phyloP scores from a whole-genome alignment of 2,888 invertebrate genomes.

The Rhagonycha lutea region DNA sequence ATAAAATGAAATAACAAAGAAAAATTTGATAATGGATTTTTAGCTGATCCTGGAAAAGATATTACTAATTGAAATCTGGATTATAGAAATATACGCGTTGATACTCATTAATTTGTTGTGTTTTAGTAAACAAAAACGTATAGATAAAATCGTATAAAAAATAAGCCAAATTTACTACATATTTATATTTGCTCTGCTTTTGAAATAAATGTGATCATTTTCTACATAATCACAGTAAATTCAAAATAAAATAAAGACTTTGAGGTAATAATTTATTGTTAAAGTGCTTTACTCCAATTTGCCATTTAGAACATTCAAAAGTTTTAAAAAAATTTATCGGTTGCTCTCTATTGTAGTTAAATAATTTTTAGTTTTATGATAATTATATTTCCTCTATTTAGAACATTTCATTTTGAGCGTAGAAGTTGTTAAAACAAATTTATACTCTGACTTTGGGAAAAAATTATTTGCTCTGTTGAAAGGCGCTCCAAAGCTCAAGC shows the following conservation, averaged over 20 bases:
- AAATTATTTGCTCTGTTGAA: background rate
- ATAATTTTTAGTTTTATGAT: background rate
- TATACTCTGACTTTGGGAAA: background rate
- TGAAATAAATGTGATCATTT: background rate
- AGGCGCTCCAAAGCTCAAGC: background rate
- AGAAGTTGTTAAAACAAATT: background rate
- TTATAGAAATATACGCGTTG: background rate
- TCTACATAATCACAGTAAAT: background rate
- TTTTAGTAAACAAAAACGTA: background rate
- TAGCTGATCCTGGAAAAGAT: background rate
- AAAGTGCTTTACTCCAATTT: background rate
- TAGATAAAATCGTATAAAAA: background rate
- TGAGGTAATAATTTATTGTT: background rate
- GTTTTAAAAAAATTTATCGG: background rate
- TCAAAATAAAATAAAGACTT: background rate
- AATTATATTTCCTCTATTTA: background rate
- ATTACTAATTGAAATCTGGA: background rate
- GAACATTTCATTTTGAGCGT: background rate
- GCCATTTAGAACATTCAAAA: background rate
- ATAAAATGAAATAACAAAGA: background rate
- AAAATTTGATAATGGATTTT: background rate
- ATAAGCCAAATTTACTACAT: background rate
- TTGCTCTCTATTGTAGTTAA: background rate
- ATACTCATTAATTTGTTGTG: background rate
- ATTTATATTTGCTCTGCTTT: background rate